Conservation (phyloP, 1,140 invertebrate species). For the Marisa cornuarietis region DNA sequence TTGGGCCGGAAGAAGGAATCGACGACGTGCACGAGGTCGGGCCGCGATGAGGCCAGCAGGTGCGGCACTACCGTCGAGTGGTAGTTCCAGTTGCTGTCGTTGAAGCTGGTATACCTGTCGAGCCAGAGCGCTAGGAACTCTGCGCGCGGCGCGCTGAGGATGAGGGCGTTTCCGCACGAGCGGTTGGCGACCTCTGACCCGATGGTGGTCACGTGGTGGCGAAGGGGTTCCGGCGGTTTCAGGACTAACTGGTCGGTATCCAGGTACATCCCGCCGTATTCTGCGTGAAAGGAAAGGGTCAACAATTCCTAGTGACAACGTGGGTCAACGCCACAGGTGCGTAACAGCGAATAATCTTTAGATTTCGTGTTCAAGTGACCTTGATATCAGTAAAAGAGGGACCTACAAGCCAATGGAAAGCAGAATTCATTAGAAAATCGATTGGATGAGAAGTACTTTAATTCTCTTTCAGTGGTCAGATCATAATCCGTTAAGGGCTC, state of each 20-base stretch:
- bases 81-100: slow-evolving; percentile 1
- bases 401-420: too few species aligned
- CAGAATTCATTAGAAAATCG: too few species aligned
- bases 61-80: slow-evolving; percentile 15
- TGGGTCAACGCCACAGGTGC: too few species aligned
- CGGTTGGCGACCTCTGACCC: not conserved
- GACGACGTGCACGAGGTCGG: slow-evolving; percentile 10
- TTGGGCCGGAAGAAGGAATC: slow-evolving; percentile 18
- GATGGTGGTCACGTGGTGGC: slow-evolving; percentile 8
- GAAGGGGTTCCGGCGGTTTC: slow-evolving; percentile 8
- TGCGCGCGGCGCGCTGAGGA: slow-evolving; percentile 8
- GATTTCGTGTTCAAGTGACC: too few species aligned
- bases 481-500: too few species aligned
- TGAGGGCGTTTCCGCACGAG: slow-evolving; percentile 10
- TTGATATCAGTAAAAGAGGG: too few species aligned
- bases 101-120: slow-evolving; percentile 12
- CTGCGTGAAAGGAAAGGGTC: not conserved
- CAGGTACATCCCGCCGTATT: slow-evolving; percentile 27
- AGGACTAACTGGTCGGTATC: slow-evolving; percentile 26
- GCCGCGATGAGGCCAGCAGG: not conserved
- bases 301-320: too few species aligned
- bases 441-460: too few species aligned
- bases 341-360: too few species aligned
- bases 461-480: too few species aligned
- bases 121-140: slow-evolving; percentile 11